Percentiles rank a stretch among this genome's conserved stretches.
These are phyloP conservation scores for Hucho hucho DNA, from an alignment of 2,113 vertebrate species.

Conservation along the genomic window DNA sequence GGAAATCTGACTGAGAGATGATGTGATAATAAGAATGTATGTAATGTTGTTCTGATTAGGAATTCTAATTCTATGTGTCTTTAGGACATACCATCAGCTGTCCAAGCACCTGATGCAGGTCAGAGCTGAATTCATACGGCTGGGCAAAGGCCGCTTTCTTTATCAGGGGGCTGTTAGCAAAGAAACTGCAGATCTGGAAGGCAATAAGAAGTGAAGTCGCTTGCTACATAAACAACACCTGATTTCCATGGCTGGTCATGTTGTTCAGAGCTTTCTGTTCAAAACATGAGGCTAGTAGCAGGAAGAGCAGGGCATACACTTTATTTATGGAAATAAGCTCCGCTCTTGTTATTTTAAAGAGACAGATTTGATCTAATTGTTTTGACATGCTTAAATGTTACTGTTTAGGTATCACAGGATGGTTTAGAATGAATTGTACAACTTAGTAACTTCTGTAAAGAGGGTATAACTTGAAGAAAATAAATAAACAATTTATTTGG, in stretches of 20 bases:
- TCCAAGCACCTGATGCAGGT: slow-evolving; percentile 54
- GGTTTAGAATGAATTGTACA: not conserved
- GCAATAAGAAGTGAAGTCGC: slow-evolving; percentile 45
- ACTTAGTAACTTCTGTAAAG: not conserved
- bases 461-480: too few species aligned
- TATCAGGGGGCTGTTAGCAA: slow-evolving; percentile 62
- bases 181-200: slow-evolving; percentile 47
- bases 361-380: not conserved
- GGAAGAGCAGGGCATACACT: not conserved
- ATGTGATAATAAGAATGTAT: too few species aligned
- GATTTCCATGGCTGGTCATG: not conserved
- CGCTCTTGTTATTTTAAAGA: not conserved
- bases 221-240: slow-evolving; percentile 15
- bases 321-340: not conserved
- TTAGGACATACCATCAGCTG: slow-evolving; percentile 45
- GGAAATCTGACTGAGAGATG: not conserved
- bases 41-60: not conserved
- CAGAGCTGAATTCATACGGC: slow-evolving; percentile 13
- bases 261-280: not conserved
- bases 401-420: not conserved
- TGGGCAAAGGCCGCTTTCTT: slow-evolving; percentile 67
- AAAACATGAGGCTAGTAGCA: not conserved
- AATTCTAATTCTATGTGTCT: not conserved
- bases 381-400: not conserved
- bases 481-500: too few species aligned